Evolutionary conservation across 2,113 vertebrate species (phyloP), one percentile per base, ranked within the genome.

Genomic region (Nesogale talazaci): DNA sequence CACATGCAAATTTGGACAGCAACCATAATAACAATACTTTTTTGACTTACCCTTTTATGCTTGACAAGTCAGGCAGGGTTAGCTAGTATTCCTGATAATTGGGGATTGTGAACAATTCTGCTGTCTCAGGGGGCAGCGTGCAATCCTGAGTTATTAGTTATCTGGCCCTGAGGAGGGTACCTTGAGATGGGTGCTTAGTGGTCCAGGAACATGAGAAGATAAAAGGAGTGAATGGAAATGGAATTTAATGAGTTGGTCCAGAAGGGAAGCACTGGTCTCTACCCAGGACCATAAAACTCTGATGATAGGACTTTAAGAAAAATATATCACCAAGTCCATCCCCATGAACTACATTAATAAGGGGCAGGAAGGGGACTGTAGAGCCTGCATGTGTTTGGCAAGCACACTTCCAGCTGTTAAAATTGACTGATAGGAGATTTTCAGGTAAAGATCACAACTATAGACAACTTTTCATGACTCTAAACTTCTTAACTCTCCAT

Each of bases 371-470:
- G 67, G 19, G 8, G 2, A 52, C 19, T 12, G 77, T 72, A 69
- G 40, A 85, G 36, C 11, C 19, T 6, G 67, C 17, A 1, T 56
- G 19, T 77, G 29, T 65, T 79, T 85, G 20, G 25, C 56, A 69
- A 94, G n/a, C 7, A 27, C 56, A 40, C 63, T 94, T 94, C n/a
- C 0, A 19, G 14, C 31, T 46, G 38, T 40, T 63, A 5, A 16
- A 85, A 83, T 69, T 78, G 56, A 75, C 77, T 94, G 81, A 78
- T 74, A 83, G 25, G 72, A 65, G 31, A 72, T 59, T 42, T 90
- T 61, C 34, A 56, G 76, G 27, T 72, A 91, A 77, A 67, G 14
- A 87, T 52, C 10, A 12, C 46, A 74, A 86, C n/a, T 0, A 0
- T n/a, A 63, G 52, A 40, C 59, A 74, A 79, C 83, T 86, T 82